Conservation (phyloP, 2,888 invertebrate species). For the Phalangium opilio region DNA sequence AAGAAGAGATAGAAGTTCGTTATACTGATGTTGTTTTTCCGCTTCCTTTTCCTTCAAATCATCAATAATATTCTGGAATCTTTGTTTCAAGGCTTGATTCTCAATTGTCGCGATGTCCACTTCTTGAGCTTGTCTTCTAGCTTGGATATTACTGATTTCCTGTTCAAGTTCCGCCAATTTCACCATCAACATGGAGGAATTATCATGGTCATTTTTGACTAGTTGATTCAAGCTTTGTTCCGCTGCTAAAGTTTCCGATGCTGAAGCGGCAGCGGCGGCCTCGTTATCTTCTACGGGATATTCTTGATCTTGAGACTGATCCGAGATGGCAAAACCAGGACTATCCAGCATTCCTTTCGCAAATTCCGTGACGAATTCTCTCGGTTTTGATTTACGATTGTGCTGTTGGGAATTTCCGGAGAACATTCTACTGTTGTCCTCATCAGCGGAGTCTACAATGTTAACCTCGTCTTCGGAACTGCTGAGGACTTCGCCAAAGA, state of each 20-base stretch:
- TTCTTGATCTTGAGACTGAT: conserved; percentile 7
- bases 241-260: conserved; percentile 12
- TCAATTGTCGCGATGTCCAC: conserved; percentile 69
- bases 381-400: conserved; percentile 11
- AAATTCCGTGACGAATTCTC: conserved; percentile 41
- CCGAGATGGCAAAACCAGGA: conserved; percentile 3
- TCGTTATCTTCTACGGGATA: conserved; percentile 11
- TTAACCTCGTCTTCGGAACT: conserved; percentile 70
- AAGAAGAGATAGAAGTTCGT: conserved; percentile 15
- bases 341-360: conserved; percentile 41
- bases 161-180: conserved; percentile 54
- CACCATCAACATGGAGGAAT: conserved; percentile 24
- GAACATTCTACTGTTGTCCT: conserved; percentile 43
- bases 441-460: conserved; percentile 60
- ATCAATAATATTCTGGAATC: conserved; percentile 66
- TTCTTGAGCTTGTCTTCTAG: conserved; percentile 59
- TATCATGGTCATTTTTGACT: conserved; percentile 11
- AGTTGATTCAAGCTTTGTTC: conserved; percentile 11
- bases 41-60: conserved; percentile 56
- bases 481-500: conserved; percentile 83
- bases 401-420: conserved; percentile 1
- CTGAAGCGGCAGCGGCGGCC: conserved; percentile 11
- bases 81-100: conserved; percentile 59
- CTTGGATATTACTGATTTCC: conserved; percentile 58
- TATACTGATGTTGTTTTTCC: conserved; percentile 24